Conservation (phyloP, 2,888 invertebrate genomes). For the Diaprepes abbreviatus region DNA sequence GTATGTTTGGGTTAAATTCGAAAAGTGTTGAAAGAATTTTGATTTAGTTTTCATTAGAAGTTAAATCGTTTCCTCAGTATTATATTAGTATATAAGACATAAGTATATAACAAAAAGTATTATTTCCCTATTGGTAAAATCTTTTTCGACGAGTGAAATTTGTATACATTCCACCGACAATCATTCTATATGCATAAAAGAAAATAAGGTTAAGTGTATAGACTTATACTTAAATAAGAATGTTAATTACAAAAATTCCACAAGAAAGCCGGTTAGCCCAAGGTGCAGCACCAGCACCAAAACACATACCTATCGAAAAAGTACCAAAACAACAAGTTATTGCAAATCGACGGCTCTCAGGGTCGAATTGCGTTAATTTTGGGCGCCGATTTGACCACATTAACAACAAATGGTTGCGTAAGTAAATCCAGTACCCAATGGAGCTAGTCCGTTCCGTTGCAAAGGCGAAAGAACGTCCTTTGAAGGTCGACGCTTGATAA, state of each 20-base stretch:
- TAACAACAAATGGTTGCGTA: constrained; percentile 21
- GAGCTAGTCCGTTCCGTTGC: constrained; percentile 4
- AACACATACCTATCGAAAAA: constrained; percentile 32
- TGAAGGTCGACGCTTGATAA: constrained; percentile 35
- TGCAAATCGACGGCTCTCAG: constrained; percentile 31
- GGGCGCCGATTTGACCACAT: constrained; percentile 35
- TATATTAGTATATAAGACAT: too few relatives aligned
- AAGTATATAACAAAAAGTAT: too few relatives aligned
- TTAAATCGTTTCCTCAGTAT: too few relatives aligned
- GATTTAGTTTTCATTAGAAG: too few relatives aligned
- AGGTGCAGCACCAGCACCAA: background rate
- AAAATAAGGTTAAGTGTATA: background rate
- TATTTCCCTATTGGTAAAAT: too few relatives aligned
- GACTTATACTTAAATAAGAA: constrained; percentile 19
- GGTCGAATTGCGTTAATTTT: constrained; percentile 49
- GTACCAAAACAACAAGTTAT: constrained; percentile 39
- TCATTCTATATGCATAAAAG: background rate
- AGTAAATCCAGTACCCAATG: background rate
- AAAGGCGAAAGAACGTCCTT: constrained; percentile 49
- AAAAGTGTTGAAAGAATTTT: too few relatives aligned
- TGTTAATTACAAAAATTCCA: constrained; percentile 43
- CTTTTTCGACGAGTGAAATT: too few relatives aligned
- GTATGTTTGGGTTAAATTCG: too few relatives aligned
- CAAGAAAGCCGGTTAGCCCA: constrained; percentile 26
- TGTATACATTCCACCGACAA: too few relatives aligned